Conservation (phyloP, 2,888 invertebrate genomes). For the Melanophora roralis region DNA sequence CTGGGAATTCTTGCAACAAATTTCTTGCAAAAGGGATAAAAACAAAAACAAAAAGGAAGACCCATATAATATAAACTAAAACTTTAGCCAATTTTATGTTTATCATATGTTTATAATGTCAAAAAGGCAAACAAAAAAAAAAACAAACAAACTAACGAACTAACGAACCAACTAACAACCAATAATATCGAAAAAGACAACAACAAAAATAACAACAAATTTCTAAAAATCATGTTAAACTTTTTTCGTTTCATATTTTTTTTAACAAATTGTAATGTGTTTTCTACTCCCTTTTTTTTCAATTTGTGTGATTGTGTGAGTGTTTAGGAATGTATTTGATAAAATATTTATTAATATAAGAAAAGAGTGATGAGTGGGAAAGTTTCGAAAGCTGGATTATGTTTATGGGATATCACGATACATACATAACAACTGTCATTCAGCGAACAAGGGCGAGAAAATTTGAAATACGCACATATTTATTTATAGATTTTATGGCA, state of each 20-base stretch:
- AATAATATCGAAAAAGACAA: slow-evolving; percentile 27
- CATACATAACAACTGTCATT: slow-evolving; percentile 31
- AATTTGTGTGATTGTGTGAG: not conserved
- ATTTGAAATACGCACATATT: not conserved
- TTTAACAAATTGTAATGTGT: no score
- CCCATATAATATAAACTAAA: no score
- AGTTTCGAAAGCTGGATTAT: slow-evolving; percentile 31
- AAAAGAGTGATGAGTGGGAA: slow-evolving; percentile 31
- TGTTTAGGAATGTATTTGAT: not conserved
- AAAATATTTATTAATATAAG: not conserved
- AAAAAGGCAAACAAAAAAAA: not conserved
- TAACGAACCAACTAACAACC: slow-evolving; percentile 6
- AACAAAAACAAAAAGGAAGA: not conserved
- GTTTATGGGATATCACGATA: slow-evolving; percentile 33
- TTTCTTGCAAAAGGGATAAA: no score
- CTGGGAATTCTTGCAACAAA: no score
- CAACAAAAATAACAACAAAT: slow-evolving; percentile 45
- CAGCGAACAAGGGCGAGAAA: not conserved
- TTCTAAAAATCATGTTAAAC: slow-evolving; percentile 8
- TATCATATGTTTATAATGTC: not conserved
- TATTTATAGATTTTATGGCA: slow-evolving; percentile 35
- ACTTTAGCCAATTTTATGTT: not conserved
- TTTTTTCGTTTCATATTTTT: not conserved
- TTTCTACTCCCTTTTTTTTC: slow-evolving; percentile 30
- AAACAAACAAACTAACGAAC: not conserved